Base-by-base conservation (phyloP, 2,113 vertebrate genomes). In the Oophaga pumilio region DNA sequence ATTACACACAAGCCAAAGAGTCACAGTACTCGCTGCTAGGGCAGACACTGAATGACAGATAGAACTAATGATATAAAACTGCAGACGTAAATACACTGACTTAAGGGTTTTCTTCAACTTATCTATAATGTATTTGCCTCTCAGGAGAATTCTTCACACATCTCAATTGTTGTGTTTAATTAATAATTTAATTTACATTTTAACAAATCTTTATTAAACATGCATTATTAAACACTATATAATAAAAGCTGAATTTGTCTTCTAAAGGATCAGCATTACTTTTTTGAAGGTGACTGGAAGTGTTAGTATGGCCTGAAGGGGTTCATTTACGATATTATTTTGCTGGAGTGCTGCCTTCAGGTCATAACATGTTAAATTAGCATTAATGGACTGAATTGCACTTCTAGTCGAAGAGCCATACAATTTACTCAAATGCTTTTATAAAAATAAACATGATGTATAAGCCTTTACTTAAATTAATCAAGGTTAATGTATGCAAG, bases 1-100 rank as follows among this genome's bases (percentile, higher is more conserved):
- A 85, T 74, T 76, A 76, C 69, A 76, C 50, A 24, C 68, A 74
- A 76, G 83, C 13, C 56, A 85, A 85, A 76, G 22, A 60, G 53
- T 76, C 68, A 60, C 53, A 57, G 12, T n/a, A 60, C 83, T 76
- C 50, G 26, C 69, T 49, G 83, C 69, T 73, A 22, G n/a, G 66
- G 20, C 18, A 20, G 76, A 43, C 22, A 60, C 11, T 76, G 50
- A 85, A 49, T 85, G 83, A 74, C 69, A 85, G 60, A 74, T 76
- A 56, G 15, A 11, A 12, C 69, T 56, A 85, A 76, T 9, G 28
- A 60, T 73, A 43, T 76, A 85, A 74, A 85, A 57, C 7, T 20
- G 20, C 20, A 49, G 10, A 17, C 52, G 74, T 74, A 57, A 84
- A 84, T 85, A 60, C 57, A 53, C 68, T 85, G 68, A 85, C 68